A percentile compares a stretch with the other conserved stretches of the same genome.
These are phyloP conservation scores for Sebastes elongatus DNA, from an alignment of 2,797 vertebrate genomes.

Conservation along the genomic window DNA sequence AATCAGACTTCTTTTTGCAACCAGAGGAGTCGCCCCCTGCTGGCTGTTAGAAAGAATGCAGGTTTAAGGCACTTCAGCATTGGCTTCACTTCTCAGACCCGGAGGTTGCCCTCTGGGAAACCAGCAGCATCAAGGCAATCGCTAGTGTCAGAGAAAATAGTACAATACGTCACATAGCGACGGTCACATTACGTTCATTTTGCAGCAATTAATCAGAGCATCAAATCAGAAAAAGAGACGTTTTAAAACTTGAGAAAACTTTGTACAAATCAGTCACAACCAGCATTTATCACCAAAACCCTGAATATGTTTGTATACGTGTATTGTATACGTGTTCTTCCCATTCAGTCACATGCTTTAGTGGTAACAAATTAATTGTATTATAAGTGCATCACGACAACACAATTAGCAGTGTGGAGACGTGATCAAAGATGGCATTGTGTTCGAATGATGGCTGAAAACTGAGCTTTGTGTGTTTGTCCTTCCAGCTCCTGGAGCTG, in stretches of 20 bases:
- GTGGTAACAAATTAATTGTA: background rate
- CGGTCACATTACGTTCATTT: background rate
- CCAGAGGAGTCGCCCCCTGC: too few species aligned
- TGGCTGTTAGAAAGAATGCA: too few species aligned
- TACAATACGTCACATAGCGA: background rate
- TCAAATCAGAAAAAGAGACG: background rate
- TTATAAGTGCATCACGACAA: background rate
- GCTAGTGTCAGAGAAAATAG: background rate
- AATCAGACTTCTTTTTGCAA: too few species aligned
- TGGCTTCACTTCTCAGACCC: too few species aligned
- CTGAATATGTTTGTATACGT: background rate
- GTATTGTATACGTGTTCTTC: background rate
- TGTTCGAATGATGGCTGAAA: background rate
- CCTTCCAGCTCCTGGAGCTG: slow-evolving; percentile 90
- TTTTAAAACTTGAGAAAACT: background rate
- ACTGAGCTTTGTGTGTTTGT: background rate
- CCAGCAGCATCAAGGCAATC: too few species aligned
- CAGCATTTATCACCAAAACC: background rate
- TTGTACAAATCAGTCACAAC: background rate
- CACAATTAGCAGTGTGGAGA: background rate
- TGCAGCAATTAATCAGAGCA: background rate
- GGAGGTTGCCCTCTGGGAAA: too few species aligned
- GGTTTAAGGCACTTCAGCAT: too few species aligned
- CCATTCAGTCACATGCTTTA: background rate
- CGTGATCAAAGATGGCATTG: background rate